phyloP scores from a whole-genome alignment of 1,140 invertebrate genomes.

The Ceratoteleas bidentatus region DNA sequence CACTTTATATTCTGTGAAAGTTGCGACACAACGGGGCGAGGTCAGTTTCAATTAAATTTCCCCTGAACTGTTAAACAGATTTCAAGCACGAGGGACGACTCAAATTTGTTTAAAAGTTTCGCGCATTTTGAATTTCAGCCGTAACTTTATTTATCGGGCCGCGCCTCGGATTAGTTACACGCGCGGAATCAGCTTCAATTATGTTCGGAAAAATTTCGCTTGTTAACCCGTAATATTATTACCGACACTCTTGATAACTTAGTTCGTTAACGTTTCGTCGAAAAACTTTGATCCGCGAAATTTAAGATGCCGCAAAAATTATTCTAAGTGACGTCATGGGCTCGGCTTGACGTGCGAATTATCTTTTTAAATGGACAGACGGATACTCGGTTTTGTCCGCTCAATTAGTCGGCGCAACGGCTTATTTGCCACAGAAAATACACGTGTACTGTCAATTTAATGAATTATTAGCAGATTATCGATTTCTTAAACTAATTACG shows the following conservation, averaged over 20 bases:
- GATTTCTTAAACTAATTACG: no score
- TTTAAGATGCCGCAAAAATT: conserved; percentile 26
- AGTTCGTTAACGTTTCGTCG: conserved; percentile 30
- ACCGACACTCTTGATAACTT: conserved; percentile 32
- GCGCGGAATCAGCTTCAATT: conserved; percentile 35
- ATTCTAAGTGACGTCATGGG: conserved; percentile 9
- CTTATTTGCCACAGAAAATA: no score
- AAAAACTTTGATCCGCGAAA: conserved; percentile 31
- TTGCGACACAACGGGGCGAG: conserved; percentile 39
- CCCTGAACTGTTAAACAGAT: conserved; percentile 51
- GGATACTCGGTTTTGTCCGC: no score
- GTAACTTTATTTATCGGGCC: conserved; percentile 51
- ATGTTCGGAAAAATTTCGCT: conserved; percentile 38
- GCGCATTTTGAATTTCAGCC: conserved; percentile 46
- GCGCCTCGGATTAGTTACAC: conserved; percentile 41
- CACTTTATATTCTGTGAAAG: conserved; percentile 48
- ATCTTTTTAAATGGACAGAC: background rate
- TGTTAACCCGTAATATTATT: conserved; percentile 36
- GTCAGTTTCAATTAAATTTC: conserved; percentile 61
- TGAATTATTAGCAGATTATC: no score
- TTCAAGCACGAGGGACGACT: conserved; percentile 33
- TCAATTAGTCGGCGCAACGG: no score
- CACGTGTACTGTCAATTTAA: no score
- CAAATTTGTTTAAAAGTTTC: conserved; percentile 58
- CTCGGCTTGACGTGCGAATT: conserved; percentile 8